A percentile compares a stretch with the other conserved stretches of the same genome.
Evolutionary conservation across 53 echinoderm and acorn worm species (phyloP).

Genomic region (Holothuria leucospilota): DNA sequence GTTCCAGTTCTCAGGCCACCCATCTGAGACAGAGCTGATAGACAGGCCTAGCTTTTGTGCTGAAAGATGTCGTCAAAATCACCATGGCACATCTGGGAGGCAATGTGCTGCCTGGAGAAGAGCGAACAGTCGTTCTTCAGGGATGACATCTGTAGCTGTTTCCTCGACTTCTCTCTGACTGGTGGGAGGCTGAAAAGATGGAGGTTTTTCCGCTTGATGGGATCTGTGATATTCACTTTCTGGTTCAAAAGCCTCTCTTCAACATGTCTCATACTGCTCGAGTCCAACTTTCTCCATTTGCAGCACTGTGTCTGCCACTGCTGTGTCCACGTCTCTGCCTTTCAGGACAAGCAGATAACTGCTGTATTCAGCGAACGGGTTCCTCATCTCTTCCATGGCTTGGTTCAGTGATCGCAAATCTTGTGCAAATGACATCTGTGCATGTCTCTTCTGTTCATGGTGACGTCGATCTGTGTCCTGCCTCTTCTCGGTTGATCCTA

Average conservation of each 20-base stretch:
- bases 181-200: constrained; percentile 36
- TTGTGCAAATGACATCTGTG: constrained; percentile 25
- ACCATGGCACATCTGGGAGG: constrained; percentile 39
- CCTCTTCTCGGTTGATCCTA: no score
- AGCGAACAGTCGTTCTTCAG: constrained; percentile 28
- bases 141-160: constrained; percentile 24
- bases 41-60: constrained; percentile 25
- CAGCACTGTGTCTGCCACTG: no score
- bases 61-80: constrained; percentile 7
- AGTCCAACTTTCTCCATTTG: no score
- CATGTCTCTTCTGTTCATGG: no score
- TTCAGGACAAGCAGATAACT: constrained; percentile 53
- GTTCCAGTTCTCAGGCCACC: no score
- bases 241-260: no score
- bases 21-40: constrained; percentile 31
- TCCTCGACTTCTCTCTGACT: constrained; percentile 13
- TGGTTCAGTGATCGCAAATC: constrained; percentile 14
- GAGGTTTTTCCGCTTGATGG: constrained; percentile 46
- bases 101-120: constrained; percentile 39
- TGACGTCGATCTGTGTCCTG: constrained; percentile 19
- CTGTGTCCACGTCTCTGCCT: no score
- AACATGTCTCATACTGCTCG: no score
- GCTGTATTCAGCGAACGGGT: not conserved
- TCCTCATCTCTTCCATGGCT: constrained; percentile 32
- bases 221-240: not conserved